A percentile compares a stretch with the other conserved stretches of the same genome.
Conservation (phyloP, 2,797 vertebrate species). For the Sarcoramphus papa region DNA sequence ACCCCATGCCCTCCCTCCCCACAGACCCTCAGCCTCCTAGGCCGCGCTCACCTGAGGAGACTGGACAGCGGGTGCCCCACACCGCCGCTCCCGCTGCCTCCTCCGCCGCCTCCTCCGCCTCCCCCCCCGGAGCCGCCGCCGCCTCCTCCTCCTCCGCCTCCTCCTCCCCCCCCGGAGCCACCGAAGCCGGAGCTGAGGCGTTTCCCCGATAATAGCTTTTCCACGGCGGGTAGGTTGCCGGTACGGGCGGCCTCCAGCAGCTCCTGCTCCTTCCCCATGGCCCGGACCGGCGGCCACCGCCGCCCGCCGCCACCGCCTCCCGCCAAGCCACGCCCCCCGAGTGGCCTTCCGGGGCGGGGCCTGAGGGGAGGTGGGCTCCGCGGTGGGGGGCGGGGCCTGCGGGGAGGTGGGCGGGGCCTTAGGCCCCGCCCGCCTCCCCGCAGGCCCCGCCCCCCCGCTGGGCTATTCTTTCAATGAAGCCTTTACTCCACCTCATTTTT, state of each 20-base stretch:
- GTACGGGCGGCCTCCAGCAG: conserved; percentile 95
- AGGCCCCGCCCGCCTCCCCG: not conserved
- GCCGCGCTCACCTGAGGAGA: conserved; percentile 84
- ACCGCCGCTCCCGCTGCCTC: conserved; percentile 65
- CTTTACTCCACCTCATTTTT: not conserved
- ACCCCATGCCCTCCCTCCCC: too few species aligned
- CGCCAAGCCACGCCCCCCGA: conserved; percentile 49
- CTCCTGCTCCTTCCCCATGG: conserved; percentile 98
- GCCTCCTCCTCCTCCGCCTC: conserved; percentile 61
- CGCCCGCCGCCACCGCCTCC: not conserved
- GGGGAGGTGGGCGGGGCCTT: not conserved
- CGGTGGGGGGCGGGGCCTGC: too few species aligned
- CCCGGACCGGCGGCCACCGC: conserved; percentile 43
- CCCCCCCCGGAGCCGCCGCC: conserved; percentile 58
- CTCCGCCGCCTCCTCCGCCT: conserved; percentile 57
- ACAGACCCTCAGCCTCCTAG: not conserved
- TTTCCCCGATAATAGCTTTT: conserved; percentile 93
- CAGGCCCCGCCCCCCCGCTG: not conserved
- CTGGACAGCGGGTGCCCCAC: conserved; percentile 88
- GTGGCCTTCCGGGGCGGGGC: conserved; percentile 37
- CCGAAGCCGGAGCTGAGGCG: conserved; percentile 83
- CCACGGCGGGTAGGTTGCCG: conserved; percentile 91
- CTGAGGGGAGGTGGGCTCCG: not conserved
- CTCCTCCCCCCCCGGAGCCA: conserved; percentile 50
- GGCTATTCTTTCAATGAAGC: rapidly evolving